These are phyloP conservation scores for Rhagophthalmus giganteus DNA, from an alignment of 2,888 invertebrate genomes.

Conservation along the genomic window DNA sequence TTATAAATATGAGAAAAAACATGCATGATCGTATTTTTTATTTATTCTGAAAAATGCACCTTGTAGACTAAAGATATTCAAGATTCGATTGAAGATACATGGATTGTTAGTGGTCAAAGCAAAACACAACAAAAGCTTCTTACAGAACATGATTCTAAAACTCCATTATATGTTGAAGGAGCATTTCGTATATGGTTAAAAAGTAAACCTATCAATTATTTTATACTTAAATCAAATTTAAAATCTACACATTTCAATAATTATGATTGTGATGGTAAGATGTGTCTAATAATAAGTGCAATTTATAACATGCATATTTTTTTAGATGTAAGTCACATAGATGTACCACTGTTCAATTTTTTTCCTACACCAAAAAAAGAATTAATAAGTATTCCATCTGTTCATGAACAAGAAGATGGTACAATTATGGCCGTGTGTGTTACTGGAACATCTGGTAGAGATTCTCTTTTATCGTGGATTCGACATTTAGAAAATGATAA, in stretches of 20 bases:
- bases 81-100: constrained; percentile 83
- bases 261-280: constrained; percentile 68
- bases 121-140: constrained; percentile 73
- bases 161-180: constrained; percentile 81
- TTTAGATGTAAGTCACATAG: constrained; percentile 73
- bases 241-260: constrained; percentile 56
- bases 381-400: constrained; percentile 60
- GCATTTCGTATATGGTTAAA: constrained; percentile 80
- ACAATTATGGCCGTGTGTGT: constrained; percentile 86
- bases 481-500: constrained; percentile 74
- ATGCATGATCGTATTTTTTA: too few relatives aligned
- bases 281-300: constrained; percentile 11
- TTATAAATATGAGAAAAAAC: too few relatives aligned
- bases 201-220: constrained; percentile 78
- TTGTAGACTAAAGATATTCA: constrained; percentile 68
- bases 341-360: constrained; percentile 61
- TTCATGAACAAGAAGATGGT: constrained; percentile 93
- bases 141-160: constrained; percentile 61
- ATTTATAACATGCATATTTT: too few relatives aligned
- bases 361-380: constrained; percentile 52
- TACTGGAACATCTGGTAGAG: constrained; percentile 87
- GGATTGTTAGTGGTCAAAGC: constrained; percentile 89
- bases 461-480: constrained; percentile 92
- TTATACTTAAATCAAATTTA: constrained; percentile 75
- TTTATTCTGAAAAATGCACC: too few relatives aligned